Percentiles rank a stretch among this genome's conserved stretches.
phyloP scores from a whole-genome alignment of 2,888 invertebrate species.

The Peribatodes rhomboidaria region DNA sequence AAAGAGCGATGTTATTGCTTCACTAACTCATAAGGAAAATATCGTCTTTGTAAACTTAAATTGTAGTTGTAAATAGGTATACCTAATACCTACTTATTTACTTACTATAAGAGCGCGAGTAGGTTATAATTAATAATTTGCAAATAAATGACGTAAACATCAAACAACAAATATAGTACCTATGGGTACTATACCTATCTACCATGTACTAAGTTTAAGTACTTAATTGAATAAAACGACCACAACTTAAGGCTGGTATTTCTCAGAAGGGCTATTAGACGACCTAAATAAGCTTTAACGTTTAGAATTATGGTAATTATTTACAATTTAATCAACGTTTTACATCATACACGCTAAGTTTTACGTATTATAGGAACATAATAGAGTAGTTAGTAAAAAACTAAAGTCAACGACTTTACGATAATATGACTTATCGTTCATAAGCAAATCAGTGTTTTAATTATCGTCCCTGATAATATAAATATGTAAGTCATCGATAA shows the following conservation, averaged over 20 bases:
- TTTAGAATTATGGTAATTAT: slow-evolving; percentile 10
- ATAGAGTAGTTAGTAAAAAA: slow-evolving; percentile 12
- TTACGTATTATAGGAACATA: background rate
- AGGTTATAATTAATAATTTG: background rate
- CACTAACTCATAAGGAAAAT: background rate
- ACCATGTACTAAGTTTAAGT: background rate
- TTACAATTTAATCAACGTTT: slow-evolving; percentile 5
- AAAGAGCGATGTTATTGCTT: too few relatives aligned
- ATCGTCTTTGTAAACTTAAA: background rate
- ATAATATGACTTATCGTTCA: slow-evolving; percentile 5
- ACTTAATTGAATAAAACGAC: slow-evolving; percentile 6
- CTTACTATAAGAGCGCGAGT: background rate
- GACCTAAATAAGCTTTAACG: background rate
- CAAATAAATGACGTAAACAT: background rate
- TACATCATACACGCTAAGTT: background rate
- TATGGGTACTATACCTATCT: too few relatives aligned
- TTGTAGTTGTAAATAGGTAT: background rate
- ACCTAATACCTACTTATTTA: too few relatives aligned
- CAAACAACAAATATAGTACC: background rate
- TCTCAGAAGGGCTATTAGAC: slow-evolving; percentile 13
- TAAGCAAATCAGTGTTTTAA: slow-evolving; percentile 3
- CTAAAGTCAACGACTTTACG: slow-evolving; percentile 35
- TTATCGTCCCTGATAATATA: slow-evolving; percentile 23
- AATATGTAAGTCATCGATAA: slow-evolving; percentile 44
- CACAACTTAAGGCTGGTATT: slow-evolving; percentile 3